Conservation (phyloP, 2,797 vertebrate species). For the Schizopygopsis pylzovi region DNA sequence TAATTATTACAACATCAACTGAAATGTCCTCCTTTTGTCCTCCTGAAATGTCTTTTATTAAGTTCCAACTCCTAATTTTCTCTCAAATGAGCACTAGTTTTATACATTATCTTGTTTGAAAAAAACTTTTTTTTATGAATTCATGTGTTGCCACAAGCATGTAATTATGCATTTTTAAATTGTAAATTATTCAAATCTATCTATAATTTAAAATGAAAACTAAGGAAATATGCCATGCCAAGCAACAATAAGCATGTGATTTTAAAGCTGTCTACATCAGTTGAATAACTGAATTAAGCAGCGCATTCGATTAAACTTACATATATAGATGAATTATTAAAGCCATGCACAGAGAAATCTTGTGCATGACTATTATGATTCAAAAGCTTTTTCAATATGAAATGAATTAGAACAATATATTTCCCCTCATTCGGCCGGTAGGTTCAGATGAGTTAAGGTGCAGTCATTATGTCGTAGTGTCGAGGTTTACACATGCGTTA, state of each 20-base stretch:
- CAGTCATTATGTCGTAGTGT: constrained; percentile 20
- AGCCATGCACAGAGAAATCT: constrained; percentile 3
- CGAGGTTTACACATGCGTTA: constrained; percentile 11
- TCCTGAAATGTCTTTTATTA: not conserved
- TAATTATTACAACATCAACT: constrained; percentile 18
- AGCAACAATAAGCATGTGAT: constrained; percentile 50
- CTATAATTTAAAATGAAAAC: constrained; percentile 73
- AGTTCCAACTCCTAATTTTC: not conserved
- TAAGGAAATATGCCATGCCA: constrained; percentile 52
- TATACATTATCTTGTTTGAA: constrained; percentile 9
- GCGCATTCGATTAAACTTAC: constrained; percentile 68
- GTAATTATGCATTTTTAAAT: constrained; percentile 70
- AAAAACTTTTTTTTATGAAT: constrained; percentile 56
- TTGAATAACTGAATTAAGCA: constrained; percentile 63
- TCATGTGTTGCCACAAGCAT: constrained; percentile 66
- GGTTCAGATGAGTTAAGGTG: constrained; percentile 21
- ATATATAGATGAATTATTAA: constrained; percentile 65
- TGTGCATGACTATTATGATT: constrained; percentile 48
- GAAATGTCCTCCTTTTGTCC: not conserved
- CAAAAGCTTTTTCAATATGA: constrained; percentile 45
- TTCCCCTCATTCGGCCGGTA: constrained; percentile 31
- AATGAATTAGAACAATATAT: constrained; percentile 50
- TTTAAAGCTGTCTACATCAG: constrained; percentile 62
- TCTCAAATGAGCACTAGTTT: not conserved
- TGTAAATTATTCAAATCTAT: constrained; percentile 75